A percentile compares a stretch with the other conserved stretches of the same genome.
Conservation (phyloP, 2,888 invertebrate genomes). For the Agonopterix alstromeriana region DNA sequence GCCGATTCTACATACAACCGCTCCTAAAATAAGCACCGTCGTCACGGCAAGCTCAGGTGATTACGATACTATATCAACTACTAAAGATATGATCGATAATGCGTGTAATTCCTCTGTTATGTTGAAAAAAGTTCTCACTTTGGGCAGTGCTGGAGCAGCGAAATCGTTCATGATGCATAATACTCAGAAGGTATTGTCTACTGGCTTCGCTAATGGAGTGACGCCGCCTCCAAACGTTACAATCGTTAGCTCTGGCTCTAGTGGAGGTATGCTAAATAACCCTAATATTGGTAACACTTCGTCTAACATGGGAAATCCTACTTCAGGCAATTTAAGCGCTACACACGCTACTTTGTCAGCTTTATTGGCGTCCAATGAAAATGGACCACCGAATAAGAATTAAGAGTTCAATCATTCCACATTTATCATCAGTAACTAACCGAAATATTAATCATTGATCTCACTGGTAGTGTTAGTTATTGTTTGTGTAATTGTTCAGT, state of each 20-base stretch:
- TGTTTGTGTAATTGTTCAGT: no score
- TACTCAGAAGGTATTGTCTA: slow-evolving; percentile 65
- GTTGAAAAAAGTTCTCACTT: slow-evolving; percentile 69
- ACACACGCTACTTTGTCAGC: slow-evolving; percentile 71
- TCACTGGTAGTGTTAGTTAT: background rate
- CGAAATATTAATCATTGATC: background rate
- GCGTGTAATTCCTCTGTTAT: slow-evolving; percentile 71
- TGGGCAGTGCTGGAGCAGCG: slow-evolving; percentile 61
- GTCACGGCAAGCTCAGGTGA: slow-evolving; percentile 45
- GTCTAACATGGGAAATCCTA: slow-evolving; percentile 44
- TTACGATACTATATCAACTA: slow-evolving; percentile 62
- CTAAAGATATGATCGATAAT: slow-evolving; percentile 72
- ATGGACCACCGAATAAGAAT: slow-evolving; percentile 21
- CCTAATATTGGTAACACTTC: slow-evolving; percentile 33
- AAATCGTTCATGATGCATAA: slow-evolving; percentile 74
- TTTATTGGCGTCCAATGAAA: slow-evolving; percentile 49
- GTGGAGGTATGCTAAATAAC: slow-evolving; percentile 41
- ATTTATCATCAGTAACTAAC: no score
- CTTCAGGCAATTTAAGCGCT: slow-evolving; percentile 62
- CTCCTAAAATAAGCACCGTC: slow-evolving; percentile 53
- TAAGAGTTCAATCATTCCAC: slow-evolving; percentile 3
- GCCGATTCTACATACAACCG: slow-evolving; percentile 46
- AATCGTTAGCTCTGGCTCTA: slow-evolving; percentile 63
- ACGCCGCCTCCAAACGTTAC: slow-evolving; percentile 67
- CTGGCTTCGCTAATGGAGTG: slow-evolving; percentile 62